Evolutionary conservation across 2,888 invertebrate genomes (phyloP).

Genomic region (Leptinotarsa rubiginosa): DNA sequence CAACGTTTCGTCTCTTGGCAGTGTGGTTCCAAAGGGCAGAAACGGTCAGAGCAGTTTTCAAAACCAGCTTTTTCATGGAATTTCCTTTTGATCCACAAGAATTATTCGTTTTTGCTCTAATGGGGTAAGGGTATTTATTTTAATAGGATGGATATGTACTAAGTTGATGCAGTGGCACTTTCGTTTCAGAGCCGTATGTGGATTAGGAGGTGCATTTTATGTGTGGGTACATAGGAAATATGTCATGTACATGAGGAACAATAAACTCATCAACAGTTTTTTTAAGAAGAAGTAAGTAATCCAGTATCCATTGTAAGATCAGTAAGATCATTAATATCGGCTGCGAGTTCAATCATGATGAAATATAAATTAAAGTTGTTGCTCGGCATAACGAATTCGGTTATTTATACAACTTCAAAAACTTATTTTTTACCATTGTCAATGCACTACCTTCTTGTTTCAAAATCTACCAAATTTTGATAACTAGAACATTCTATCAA

Average conservation of each 20-base stretch:
- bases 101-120: constrained; percentile 91
- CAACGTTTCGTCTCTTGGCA: constrained; percentile 91
- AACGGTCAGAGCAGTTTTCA: constrained; percentile 94
- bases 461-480: too few relatives aligned
- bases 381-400: too few relatives aligned
- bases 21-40: constrained; percentile 95
- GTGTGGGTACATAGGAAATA: constrained; percentile 92
- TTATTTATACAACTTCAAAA: too few relatives aligned
- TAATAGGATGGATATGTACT: background rate
- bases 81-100: constrained; percentile 98
- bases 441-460: too few relatives aligned
- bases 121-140: constrained; percentile 76
- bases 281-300: constrained; percentile 89
- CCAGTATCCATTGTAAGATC: background rate
- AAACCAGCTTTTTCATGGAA: constrained; percentile 91
- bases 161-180: background rate
- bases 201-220: constrained; percentile 89
- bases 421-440: too few relatives aligned
- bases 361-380: too few relatives aligned
- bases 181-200: constrained; percentile 79
- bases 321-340: background rate
- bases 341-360: background rate
- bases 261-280: constrained; percentile 89
- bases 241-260: constrained; percentile 92
- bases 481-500: too few relatives aligned